Evolutionary conservation across 2,797 vertebrate species (phyloP), one percentile per base, ranked within the genome.

Genomic region (Martes flavigula): DNA sequence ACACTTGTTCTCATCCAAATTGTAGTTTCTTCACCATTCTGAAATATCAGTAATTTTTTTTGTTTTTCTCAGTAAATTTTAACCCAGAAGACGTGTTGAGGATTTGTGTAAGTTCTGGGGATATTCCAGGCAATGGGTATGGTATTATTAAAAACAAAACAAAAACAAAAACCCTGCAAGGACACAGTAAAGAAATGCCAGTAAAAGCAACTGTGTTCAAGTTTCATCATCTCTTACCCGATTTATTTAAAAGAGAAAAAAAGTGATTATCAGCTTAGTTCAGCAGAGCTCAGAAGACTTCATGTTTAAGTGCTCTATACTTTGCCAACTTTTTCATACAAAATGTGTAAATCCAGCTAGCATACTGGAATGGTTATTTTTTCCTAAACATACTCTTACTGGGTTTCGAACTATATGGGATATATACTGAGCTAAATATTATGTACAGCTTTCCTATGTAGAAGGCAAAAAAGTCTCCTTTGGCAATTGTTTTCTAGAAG

Each of bases 251-350:
- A 73, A 48, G 66, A 78, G 40, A 38, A 60, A 93, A 73, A 48
- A 75, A 78, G 48, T 84, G 35, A 7, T 87, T 68, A 91, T 91
- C 46, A 89, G 58, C 27, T 89, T 92, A 87, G n/a, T 90, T 81
- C 17, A 78, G 15, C 35, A 54, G 40, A 93, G 84, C n/a, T 88
- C 48, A 43, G 8, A 48, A 82, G 18, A n/a, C 2, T 15, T 96
- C 12, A 72, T 23, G 38, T 85, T 35, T 62, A 58, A 70, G 4
- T 35, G 17, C 35, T 93, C 2, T 94, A 5, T 5, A 91, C 0
- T 87, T 88, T 84, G 1, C 35, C 68, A 21, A 68, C 3, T 56
- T 6, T 3, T 78, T 58, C 8, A 25, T 15, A 20, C 87, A 35
- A 91, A 87, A n/a, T 85, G 25, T 87, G 27, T 85, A 48, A n/a